These are phyloP conservation scores for Corydoras maculifer DNA, from an alignment of 2,113 vertebrate genomes.

Conservation along the genomic window DNA sequence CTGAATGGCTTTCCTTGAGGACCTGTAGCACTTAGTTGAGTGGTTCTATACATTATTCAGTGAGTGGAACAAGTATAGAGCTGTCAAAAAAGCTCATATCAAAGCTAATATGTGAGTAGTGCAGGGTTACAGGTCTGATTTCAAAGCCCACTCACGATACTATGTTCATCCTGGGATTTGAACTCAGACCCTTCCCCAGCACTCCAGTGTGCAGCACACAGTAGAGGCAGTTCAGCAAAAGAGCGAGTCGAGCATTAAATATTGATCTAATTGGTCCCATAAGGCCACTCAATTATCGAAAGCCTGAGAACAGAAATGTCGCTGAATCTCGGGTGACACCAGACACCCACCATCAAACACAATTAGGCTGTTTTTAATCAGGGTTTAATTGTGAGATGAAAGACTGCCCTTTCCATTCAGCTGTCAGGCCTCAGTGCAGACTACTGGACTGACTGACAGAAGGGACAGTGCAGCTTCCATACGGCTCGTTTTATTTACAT, in stretches of 20 bases:
- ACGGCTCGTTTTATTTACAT: not conserved
- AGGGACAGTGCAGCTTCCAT: not conserved
- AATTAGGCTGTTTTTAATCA: conserved; percentile 58
- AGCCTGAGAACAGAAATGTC: conserved; percentile 63
- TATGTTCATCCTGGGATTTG: not conserved
- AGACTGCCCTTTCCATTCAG: conserved; percentile 40
- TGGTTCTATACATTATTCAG: no score
- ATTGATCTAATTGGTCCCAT: conserved; percentile 69
- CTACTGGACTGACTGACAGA: conserved; percentile 6
- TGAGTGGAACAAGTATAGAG: not conserved
- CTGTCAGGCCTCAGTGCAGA: not conserved
- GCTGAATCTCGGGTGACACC: conserved; percentile 57
- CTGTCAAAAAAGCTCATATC: not conserved
- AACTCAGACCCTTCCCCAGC: conserved; percentile 9
- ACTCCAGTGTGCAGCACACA: conserved; percentile 32
- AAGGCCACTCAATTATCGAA: conserved; percentile 60
- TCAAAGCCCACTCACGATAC: not conserved
- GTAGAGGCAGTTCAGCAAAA: conserved; percentile 52
- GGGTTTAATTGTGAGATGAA: conserved; percentile 51
- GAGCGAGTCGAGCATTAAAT: conserved; percentile 63
- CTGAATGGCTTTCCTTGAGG: no score
- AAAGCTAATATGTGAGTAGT: not conserved
- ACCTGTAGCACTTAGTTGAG: no score
- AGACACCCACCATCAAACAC: conserved; percentile 64
- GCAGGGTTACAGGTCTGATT: not conserved